Base-by-base conservation (phyloP, 2,113 vertebrate genomes). In the Larimichthys polyactis region DNA sequence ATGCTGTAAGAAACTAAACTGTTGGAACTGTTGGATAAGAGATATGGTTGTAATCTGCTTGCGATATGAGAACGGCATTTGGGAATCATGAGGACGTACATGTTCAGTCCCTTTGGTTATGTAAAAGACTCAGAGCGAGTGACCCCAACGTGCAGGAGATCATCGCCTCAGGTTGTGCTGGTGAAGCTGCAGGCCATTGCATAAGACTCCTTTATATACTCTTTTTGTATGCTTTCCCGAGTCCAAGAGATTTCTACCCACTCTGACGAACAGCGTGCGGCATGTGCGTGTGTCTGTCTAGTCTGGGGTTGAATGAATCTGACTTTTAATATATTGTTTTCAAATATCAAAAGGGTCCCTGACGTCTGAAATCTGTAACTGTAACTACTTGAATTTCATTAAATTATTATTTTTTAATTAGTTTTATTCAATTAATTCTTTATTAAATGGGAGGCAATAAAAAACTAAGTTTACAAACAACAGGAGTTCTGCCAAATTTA, bases 201-300 rank as follows among this genome's bases (percentile, higher is more conserved):
- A 63, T 91, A 92, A 93, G 81, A 84, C 78, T 88, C 82, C 89
- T 90, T 92, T 0, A 12, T 82, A 82, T 86, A 88, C 78, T 62
- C 44, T 78, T 67, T 32, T 72, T 46, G 12, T 55, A 89, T 58
- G 55, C 52, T 84, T 64, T 86, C 24, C 15, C 0, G 2, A 57
- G 52, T 73, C 78, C 64, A 81, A 83, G 22, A 71, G 72, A 82
- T 84, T 80, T 85, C 64, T 74, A 48, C 27, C 32, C 54, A 76
- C 52, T 71, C 57, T 64, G 20, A 82, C 66, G 27, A 51, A 84
- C 69, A 71, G 63, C 12, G 3, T 49, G 32, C 32, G 46, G 6
- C 11, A 40, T 75, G n/a, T 74, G 46, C 5, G 2, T 44, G 43
- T 63, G 51, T 63, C 24, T 67, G 54, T 64, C 43, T 24, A 11